Evolutionary conservation across 1,140 invertebrate genomes (phyloP).

Genomic region (Phymorhynchus buccinoides): DNA sequence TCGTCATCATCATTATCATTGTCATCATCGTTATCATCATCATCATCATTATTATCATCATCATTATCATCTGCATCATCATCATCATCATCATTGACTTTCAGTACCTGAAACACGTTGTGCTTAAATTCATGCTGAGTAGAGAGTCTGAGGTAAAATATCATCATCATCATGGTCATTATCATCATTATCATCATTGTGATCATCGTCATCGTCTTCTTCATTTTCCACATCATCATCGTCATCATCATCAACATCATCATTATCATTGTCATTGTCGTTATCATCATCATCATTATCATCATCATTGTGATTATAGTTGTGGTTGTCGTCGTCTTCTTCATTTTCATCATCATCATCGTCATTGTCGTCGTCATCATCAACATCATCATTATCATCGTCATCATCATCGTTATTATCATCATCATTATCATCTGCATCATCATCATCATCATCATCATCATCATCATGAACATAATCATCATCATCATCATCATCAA

Average conservation of each 20-base stretch:
- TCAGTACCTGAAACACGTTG: slow-evolving; percentile 92
- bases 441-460: too few species aligned
- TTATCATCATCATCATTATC: slow-evolving; percentile 17
- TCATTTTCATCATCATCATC: too few species aligned
- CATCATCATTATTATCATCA: slow-evolving; percentile 11
- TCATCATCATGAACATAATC: slow-evolving; percentile 8
- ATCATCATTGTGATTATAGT: too few species aligned
- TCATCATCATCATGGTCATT: too few species aligned
- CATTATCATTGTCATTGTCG: slow-evolving; percentile 5
- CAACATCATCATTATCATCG: too few species aligned
- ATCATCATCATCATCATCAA: slow-evolving; percentile 12
- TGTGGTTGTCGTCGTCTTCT: too few species aligned
- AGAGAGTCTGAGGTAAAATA: slow-evolving; percentile 82
- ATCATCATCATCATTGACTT: slow-evolving; percentile 75
- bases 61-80: background rate
- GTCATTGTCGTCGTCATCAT: too few species aligned
- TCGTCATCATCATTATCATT: background rate
- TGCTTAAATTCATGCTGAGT: slow-evolving; percentile 92
- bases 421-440: too few species aligned
- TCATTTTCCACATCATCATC: background rate
- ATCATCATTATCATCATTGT: too few species aligned
- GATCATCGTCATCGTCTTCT: too few species aligned
- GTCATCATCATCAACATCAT: background rate
- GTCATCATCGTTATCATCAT: slow-evolving; percentile 22
- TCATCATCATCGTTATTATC: too few species aligned